Conservation (phyloP, 2,113 vertebrate species). For the Albula goreensis region DNA sequence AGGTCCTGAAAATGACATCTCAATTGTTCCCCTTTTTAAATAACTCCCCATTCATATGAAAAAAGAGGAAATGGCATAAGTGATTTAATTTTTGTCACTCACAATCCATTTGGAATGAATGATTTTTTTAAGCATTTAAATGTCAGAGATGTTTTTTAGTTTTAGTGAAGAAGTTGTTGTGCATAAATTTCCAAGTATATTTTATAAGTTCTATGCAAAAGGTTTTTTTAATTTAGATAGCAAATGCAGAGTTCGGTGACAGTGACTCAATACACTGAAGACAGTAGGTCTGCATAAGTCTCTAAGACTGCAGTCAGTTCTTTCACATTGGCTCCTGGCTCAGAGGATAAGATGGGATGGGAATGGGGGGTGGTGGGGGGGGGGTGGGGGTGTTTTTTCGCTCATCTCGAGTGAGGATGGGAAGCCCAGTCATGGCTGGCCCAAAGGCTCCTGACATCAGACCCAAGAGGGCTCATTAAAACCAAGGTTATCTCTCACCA, state of each 20-base stretch:
- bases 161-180: neutral
- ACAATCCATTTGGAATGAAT: neutral
- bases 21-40: neutral
- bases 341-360: too few relatives aligned
- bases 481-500: constrained; percentile 5
- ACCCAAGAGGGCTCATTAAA: constrained; percentile 13
- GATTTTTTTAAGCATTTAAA: neutral
- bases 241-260: too few relatives aligned
- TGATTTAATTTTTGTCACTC: neutral
- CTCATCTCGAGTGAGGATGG: neutral
- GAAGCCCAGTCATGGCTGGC: neutral
- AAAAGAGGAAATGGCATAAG: neutral
- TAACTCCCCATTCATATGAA: neutral
- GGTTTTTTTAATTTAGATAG: neutral
- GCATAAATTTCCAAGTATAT: neutral
- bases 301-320: neutral
- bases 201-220: neutral
- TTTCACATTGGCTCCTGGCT: neutral
- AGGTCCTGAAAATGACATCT: neutral
- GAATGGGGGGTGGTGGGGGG: too few relatives aligned
- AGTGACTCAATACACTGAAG: too few relatives aligned
- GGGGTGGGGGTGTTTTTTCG: neutral
- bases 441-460: neutral
- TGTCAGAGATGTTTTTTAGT: neutral
- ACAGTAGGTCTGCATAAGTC: neutral